Conservation (phyloP, 2,888 invertebrate species). For the Protodeltote pygarga region DNA sequence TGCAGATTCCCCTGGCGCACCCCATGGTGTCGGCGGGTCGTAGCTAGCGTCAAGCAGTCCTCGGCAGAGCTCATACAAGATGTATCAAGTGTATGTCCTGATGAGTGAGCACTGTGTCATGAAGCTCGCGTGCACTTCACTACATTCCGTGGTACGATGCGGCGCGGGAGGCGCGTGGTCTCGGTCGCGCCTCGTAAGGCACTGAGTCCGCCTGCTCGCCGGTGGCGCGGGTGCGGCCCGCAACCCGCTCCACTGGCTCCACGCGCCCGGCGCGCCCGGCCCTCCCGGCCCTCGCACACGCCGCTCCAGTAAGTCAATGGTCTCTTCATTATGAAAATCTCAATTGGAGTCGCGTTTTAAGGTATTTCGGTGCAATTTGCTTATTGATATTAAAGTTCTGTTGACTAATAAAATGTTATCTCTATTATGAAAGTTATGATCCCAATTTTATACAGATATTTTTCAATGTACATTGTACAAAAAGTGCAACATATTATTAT, state of each 20-base stretch:
- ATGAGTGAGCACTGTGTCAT: slow-evolving; percentile 26
- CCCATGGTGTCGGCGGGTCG: slow-evolving; percentile 58
- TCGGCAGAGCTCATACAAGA: slow-evolving; percentile 4
- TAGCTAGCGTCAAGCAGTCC: slow-evolving; percentile 1
- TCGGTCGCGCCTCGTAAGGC: slow-evolving; percentile 72
- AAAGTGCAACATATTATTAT: no score
- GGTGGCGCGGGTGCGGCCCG: slow-evolving; percentile 8
- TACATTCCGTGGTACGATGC: slow-evolving; percentile 21
- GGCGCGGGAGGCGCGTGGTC: slow-evolving; percentile 42
- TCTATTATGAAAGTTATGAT: no score
- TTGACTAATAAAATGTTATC: no score
- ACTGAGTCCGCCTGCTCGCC: slow-evolving; percentile 54
- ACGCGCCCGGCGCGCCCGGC: slow-evolving; percentile 14
- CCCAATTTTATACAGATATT: no score
- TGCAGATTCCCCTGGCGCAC: slow-evolving; percentile 72
- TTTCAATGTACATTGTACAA: no score
- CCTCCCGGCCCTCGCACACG: slow-evolving; percentile 13
- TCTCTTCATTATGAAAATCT: slow-evolving; percentile 14
- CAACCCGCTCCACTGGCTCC: no score
- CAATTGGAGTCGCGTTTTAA: no score
- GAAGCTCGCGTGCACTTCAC: slow-evolving; percentile 39
- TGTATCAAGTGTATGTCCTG: slow-evolving; percentile 9
- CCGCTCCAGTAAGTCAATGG: slow-evolving; percentile 2
- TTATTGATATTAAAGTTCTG: no score
- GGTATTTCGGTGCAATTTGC: no score